Evolutionary conservation across 2,113 vertebrate species (phyloP).

Genomic region (Vulpes ferrilata): DNA sequence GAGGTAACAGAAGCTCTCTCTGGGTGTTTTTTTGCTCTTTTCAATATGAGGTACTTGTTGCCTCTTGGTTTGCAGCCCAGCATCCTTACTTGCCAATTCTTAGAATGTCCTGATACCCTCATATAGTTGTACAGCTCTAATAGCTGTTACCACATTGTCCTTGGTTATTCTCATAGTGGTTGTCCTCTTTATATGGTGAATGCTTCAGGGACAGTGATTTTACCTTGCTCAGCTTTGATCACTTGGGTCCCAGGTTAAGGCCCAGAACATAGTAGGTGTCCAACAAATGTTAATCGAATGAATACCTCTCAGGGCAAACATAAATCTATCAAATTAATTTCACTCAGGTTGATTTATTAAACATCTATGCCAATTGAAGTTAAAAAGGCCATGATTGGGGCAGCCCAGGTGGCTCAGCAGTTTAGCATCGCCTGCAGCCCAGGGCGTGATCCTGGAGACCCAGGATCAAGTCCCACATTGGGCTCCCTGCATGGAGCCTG

Average conservation of each 20-base stretch:
- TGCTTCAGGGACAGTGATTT: background rate
- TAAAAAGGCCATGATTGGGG: background rate
- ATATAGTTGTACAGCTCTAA: background rate
- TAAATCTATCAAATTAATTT: background rate
- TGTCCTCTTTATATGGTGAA: background rate
- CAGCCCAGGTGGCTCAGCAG: no score
- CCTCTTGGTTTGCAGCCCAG: no score
- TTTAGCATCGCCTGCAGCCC: no score
- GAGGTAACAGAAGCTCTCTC: background rate
- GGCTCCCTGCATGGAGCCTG: no score
- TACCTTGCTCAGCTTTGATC: background rate
- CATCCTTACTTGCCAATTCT: no score
- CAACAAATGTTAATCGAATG: background rate
- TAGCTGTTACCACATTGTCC: background rate
- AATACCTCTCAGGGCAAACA: background rate
- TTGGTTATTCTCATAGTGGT: background rate
- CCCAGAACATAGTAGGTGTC: background rate
- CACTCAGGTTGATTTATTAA: background rate
- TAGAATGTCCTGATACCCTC: no score
- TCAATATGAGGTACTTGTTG: background rate
- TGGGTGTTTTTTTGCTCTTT: background rate
- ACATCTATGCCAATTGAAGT: background rate
- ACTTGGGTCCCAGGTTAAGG: background rate
- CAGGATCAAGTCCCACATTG: no score
- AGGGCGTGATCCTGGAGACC: no score